Base-by-base conservation (phyloP, 1,140 invertebrate genomes). In the Drosophila prosaltans region DNA sequence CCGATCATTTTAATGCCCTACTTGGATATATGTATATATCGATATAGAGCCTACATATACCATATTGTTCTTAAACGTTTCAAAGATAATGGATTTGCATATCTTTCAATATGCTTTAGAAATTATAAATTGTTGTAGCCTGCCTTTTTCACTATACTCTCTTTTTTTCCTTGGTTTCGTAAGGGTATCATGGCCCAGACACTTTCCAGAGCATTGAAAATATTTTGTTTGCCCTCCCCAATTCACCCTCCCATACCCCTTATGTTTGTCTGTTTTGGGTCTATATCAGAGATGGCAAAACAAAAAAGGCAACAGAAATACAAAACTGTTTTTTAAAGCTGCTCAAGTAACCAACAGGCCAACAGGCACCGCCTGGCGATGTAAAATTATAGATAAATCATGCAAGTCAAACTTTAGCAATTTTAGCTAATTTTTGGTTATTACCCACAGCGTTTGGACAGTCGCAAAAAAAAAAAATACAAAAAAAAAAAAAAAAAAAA, bases 381-480 rank as follows among this genome's bases (percentile, higher is more conserved):
- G 74, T 64, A 89, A 89, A 89, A 89, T 89, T 89, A 89, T 89
- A 89, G 84, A 89, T 89, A 89, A 89, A 89, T 89, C 84, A 89
- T 89, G 84, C 84, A 89, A 89, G 84, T 89, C 84, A 89, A 89
- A 89, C 84, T 89, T 84, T 81, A 77, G 84, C 84, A 89, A 89
- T 89, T 89, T 89, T 78, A 89, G 84, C 85, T 89, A 89, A 89
- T 89, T 89, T 89, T 89, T 89, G 81, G 85, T 89, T 89, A 89
- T 89, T 89, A 89, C 84, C 84, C 74, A 89, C 81, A 89, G 84
- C 72, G 84, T 78, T 84, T 84, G 45, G 57, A 66, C 74, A 72
- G 36, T 32, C 28, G 60, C 66, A 69, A 61, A 67, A 68, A 68
- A 28, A 16, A 28, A 41, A 68, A 59, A 65, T 61, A 65, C 64